Conservation (phyloP, 2,797 vertebrate species). For the Carcharodon carcharias region DNA sequence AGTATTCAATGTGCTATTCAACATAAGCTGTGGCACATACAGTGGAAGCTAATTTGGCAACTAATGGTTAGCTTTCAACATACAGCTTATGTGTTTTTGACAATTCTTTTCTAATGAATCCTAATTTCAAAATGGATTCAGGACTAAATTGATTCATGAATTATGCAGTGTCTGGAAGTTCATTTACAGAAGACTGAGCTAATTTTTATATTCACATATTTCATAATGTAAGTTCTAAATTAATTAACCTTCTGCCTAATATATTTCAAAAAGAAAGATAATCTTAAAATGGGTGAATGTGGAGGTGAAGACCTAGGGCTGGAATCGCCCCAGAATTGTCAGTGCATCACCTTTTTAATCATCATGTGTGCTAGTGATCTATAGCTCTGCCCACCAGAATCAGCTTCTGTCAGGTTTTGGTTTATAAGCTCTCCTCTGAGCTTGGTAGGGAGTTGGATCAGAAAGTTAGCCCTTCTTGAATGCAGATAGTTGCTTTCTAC, state of each 20-base stretch:
- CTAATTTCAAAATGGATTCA: not conserved
- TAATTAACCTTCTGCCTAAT: not conserved
- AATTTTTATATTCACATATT: slow-evolving; percentile 4
- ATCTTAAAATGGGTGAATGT: not conserved
- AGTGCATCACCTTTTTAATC: not conserved
- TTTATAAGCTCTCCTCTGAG: not conserved
- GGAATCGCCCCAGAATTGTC: no score
- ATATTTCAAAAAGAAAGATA: not conserved
- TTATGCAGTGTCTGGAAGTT: not conserved
- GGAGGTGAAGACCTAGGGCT: not conserved
- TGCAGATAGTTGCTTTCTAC: not conserved
- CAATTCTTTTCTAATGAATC: not conserved
- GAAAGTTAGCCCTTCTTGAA: not conserved
- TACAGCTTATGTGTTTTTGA: not conserved
- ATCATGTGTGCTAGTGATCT: not conserved
- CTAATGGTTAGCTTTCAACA: not conserved
- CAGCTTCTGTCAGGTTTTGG: not conserved
- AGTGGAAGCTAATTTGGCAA: not conserved
- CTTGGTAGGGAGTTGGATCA: not conserved
- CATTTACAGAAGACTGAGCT: not conserved
- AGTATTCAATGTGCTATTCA: not conserved
- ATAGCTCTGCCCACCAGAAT: not conserved
- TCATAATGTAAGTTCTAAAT: not conserved
- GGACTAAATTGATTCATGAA: slow-evolving; percentile 3
- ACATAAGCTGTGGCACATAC: not conserved